phyloP scores from a whole-genome alignment of 2,888 invertebrate species.

The Tigriopus californicus region DNA sequence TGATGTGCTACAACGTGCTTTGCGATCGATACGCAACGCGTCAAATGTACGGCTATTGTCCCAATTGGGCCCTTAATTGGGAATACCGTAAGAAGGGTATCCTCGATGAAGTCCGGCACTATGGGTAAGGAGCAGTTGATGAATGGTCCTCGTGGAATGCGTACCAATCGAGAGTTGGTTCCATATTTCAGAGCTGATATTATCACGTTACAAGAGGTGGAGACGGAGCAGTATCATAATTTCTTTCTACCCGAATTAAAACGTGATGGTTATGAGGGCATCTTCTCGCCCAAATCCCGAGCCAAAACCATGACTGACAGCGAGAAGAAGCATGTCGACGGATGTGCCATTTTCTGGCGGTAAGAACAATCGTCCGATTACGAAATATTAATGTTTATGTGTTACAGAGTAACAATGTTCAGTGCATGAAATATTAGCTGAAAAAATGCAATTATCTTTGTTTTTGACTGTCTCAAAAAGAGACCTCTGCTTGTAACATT shows the following conservation, averaged over 20 bases:
- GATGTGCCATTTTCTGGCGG: conserved; percentile 91
- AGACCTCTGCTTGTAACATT: too few species aligned
- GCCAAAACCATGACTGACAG: conserved; percentile 95
- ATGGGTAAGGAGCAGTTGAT: too few species aligned
- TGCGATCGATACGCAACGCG: conserved; percentile 97
- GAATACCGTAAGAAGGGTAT: conserved; percentile 95
- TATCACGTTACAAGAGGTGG: conserved; percentile 60
- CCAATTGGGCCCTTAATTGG: conserved; percentile 97
- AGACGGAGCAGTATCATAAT: conserved; percentile 94
- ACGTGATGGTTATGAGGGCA: conserved; percentile 59
- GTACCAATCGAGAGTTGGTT: too few species aligned
- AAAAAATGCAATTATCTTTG: too few species aligned
- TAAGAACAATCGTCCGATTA: conserved; percentile 51
- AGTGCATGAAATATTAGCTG: too few species aligned
- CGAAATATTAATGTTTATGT: too few species aligned
- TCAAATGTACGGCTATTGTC: conserved; percentile 67
- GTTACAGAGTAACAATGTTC: too few species aligned
- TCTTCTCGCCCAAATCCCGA: conserved; percentile 92
- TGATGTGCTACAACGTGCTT: conserved; percentile 98
- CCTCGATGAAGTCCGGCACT: conserved; percentile 61
- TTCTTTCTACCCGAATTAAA: conserved; percentile 89
- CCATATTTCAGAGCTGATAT: conserved; percentile 17
- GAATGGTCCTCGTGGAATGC: too few species aligned
- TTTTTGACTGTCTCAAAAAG: too few species aligned
- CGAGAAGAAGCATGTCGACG: conserved; percentile 93